Conservation (phyloP, 2,888 invertebrate genomes). For the Sisyra terminalis region DNA sequence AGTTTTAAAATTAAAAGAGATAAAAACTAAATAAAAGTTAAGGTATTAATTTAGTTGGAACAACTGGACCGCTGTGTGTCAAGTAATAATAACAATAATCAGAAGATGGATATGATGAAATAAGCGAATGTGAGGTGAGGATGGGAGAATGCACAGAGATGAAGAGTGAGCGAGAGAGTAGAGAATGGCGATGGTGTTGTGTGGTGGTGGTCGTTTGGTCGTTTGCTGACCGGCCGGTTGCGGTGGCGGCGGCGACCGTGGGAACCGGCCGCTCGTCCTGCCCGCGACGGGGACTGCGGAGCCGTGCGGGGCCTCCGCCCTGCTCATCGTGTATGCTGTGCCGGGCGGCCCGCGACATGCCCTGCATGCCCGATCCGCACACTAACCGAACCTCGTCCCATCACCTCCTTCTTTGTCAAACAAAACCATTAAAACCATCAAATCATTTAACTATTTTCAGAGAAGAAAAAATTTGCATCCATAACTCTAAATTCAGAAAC, state of each 20-base stretch:
- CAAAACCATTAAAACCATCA: not conserved
- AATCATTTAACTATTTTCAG: not conserved
- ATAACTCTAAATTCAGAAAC: too few relatives aligned
- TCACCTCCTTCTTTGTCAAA: too few relatives aligned
- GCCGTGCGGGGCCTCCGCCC: not conserved
- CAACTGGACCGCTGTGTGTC: too few relatives aligned
- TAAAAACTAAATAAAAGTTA: too few relatives aligned
- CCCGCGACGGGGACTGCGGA: constrained; percentile 1
- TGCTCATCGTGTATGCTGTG: constrained; percentile 7
- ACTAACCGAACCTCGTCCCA: too few relatives aligned
- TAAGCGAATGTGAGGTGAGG: too few relatives aligned
- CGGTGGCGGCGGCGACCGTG: constrained; percentile 5
- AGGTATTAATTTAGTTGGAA: too few relatives aligned
- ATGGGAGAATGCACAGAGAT: too few relatives aligned
- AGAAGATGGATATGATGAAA: too few relatives aligned
- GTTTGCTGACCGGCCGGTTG: constrained; percentile 3
- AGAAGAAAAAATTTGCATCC: too few relatives aligned
- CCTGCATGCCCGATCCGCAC: constrained; percentile 3
- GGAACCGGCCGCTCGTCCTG: constrained; percentile 6
- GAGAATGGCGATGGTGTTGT: not conserved
- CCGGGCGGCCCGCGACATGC: constrained; percentile 5
- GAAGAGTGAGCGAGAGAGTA: not conserved
- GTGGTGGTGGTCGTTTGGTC: constrained; percentile 1
- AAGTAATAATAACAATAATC: too few relatives aligned
- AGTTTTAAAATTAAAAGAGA: too few relatives aligned